A percentile compares a stretch with the other conserved stretches of the same genome.
These are phyloP conservation scores for Hemiprocne comata DNA, from an alignment of 2,113 vertebrate species.

Conservation along the genomic window DNA sequence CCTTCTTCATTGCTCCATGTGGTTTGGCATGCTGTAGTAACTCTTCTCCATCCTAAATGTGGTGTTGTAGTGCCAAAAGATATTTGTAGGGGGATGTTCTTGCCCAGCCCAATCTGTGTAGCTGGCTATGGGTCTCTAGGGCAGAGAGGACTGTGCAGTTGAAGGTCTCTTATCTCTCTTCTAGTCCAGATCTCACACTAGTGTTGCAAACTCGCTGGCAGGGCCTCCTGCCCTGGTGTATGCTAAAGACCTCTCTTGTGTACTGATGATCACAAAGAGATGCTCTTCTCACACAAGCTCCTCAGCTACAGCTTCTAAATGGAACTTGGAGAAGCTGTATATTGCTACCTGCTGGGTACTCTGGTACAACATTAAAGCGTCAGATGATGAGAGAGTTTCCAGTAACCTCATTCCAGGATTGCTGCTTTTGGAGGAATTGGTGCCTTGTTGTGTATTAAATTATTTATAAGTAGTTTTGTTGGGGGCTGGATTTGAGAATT, in stretches of 20 bases:
- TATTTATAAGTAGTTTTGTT: not conserved
- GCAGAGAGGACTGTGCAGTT: not conserved
- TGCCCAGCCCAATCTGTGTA: not conserved
- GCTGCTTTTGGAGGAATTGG: not conserved
- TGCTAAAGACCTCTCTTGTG: not conserved
- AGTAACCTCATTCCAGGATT: not conserved
- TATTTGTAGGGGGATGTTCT: not conserved
- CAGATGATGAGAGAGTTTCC: not conserved
- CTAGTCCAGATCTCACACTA: not conserved
- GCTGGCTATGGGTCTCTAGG: not conserved
- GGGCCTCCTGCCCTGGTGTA: not conserved
- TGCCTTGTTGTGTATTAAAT: not conserved
- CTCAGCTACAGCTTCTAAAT: not conserved
- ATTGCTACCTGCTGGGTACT: not conserved
- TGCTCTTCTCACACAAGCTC: not conserved
- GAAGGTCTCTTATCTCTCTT: not conserved
- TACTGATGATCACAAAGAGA: constrained; percentile 9
- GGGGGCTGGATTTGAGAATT: not conserved
- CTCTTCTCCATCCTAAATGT: not conserved
- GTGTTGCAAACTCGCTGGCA: not conserved
- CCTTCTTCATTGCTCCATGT: not conserved
- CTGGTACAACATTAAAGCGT: not conserved
- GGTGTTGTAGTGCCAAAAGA: not conserved
- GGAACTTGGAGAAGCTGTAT: not conserved
- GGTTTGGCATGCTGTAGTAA: not conserved